phyloP scores from a whole-genome alignment of 2,888 invertebrate species.

The Morpho achilles region DNA sequence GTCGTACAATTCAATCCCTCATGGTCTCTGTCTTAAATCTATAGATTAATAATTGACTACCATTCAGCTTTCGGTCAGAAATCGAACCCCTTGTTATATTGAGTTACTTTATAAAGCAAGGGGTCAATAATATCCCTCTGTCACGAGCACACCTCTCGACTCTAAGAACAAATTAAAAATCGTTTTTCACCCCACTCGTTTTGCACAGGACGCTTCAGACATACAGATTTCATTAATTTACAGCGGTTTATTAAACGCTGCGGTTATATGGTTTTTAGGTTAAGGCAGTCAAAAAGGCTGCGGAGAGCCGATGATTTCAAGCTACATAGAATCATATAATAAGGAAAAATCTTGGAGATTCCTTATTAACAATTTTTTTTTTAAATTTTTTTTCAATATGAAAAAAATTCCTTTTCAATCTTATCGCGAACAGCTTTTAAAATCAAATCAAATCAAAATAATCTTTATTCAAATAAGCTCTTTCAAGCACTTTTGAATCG shows the following conservation, averaged over 20 bases:
- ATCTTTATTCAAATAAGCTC: too few relatives aligned
- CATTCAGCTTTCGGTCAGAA: slow-evolving; percentile 9
- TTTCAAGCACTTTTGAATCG: too few relatives aligned
- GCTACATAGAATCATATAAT: too few relatives aligned
- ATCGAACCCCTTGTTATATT: slow-evolving; percentile 18
- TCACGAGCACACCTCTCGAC: slow-evolving; percentile 32
- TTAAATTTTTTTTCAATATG: too few relatives aligned
- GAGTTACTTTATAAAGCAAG: slow-evolving; percentile 16
- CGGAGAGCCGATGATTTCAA: too few relatives aligned
- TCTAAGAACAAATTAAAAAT: slow-evolving; percentile 35
- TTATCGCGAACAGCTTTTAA: too few relatives aligned
- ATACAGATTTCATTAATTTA: not conserved
- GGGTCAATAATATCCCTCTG: slow-evolving; percentile 27
- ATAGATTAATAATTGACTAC: slow-evolving; percentile 7
- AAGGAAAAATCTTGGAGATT: too few relatives aligned
- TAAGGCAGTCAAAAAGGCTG: too few relatives aligned
- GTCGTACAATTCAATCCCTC: not conserved
- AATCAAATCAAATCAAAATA: too few relatives aligned
- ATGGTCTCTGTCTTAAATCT: not conserved
- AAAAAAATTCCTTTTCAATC: too few relatives aligned
- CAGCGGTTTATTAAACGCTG: not conserved
- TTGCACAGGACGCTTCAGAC: slow-evolving; percentile 14
- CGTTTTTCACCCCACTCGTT: slow-evolving; percentile 30
- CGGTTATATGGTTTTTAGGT: too few relatives aligned
- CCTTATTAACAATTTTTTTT: too few relatives aligned